Evolutionary conservation across 1,140 invertebrate genomes (phyloP).

Genomic region (Battus philenor): DNA sequence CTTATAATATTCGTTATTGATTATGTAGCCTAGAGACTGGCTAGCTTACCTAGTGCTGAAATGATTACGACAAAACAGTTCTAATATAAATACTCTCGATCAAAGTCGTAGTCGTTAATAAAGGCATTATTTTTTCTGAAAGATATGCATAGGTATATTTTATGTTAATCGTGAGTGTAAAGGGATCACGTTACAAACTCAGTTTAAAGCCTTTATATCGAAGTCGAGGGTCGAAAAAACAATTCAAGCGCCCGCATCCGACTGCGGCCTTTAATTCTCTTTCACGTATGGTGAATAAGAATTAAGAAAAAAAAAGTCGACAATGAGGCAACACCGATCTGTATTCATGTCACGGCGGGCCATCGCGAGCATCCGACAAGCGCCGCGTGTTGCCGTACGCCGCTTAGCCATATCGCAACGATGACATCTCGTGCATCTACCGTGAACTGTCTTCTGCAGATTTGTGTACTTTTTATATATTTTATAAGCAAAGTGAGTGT

Average conservation of each 20-base stretch:
- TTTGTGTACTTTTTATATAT: background rate
- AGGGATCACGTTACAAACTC: too few relatives aligned
- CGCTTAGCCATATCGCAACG: slow-evolving; percentile 7
- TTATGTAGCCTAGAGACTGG: too few relatives aligned
- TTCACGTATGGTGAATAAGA: slow-evolving; percentile 17
- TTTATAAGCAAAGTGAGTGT: too few relatives aligned
- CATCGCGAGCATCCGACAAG: slow-evolving; percentile 6
- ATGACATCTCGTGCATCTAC: background rate
- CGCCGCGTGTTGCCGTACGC: slow-evolving; percentile 8
- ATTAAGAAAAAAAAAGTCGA: slow-evolving; percentile 16
- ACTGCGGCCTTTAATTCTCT: slow-evolving; percentile 11
- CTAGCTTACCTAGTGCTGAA: too few relatives aligned
- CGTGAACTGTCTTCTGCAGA: background rate
- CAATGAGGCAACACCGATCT: slow-evolving; percentile 10
- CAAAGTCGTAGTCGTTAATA: too few relatives aligned
- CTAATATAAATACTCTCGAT: too few relatives aligned
- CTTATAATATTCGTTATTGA: too few relatives aligned
- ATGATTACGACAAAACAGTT: too few relatives aligned
- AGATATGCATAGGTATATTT: too few relatives aligned
- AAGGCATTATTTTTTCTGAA: too few relatives aligned
- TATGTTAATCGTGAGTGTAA: too few relatives aligned
- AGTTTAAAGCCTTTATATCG: too few relatives aligned
- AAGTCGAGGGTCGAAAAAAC: slow-evolving; percentile 14
- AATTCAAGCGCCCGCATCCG: slow-evolving; percentile 11
- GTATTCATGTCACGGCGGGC: slow-evolving; percentile 11